These are phyloP conservation scores for Eufriesea mexicana DNA, from an alignment of 1,140 invertebrate species.

Conservation along the genomic window DNA sequence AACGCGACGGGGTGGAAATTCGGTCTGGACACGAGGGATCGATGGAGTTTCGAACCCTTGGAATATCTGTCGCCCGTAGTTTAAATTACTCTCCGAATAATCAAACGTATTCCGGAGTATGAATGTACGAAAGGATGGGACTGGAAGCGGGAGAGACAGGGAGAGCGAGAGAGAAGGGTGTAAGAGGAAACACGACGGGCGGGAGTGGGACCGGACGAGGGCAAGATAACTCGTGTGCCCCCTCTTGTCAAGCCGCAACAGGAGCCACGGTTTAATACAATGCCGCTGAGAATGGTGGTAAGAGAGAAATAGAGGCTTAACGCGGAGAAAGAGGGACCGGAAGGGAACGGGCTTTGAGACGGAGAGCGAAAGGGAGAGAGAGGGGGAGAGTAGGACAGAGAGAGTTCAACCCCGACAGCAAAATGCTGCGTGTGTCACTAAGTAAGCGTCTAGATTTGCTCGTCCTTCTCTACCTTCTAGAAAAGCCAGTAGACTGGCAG, in stretches of 20 bases:
- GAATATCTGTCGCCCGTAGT: conserved; percentile 52
- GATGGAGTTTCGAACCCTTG: conserved; percentile 37
- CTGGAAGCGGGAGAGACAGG: background rate
- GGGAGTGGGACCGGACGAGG: conserved; percentile 15
- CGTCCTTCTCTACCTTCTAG: conserved; percentile 56
- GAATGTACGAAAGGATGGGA: background rate
- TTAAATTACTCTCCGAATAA: conserved; percentile 67
- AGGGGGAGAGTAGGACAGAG: conserved; percentile 47
- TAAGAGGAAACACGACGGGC: background rate
- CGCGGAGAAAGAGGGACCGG: conserved; percentile 5
- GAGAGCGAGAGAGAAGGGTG: background rate
- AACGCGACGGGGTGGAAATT: conserved; percentile 22
- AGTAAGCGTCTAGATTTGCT: conserved; percentile 75
- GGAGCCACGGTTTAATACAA: conserved; percentile 67
- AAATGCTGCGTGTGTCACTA: conserved; percentile 72
- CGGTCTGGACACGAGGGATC: conserved; percentile 20
- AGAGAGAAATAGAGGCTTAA: conserved; percentile 44
- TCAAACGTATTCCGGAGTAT: conserved; percentile 36
- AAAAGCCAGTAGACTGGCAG: conserved; percentile 67
- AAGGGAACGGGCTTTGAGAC: conserved; percentile 24
- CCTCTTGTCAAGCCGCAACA: conserved; percentile 67
- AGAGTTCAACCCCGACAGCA: conserved; percentile 60
- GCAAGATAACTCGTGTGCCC: conserved; percentile 53
- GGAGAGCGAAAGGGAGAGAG: conserved; percentile 56
- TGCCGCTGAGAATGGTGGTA: conserved; percentile 40